phyloP scores from a whole-genome alignment of 2,797 vertebrate genomes.

The Thaleichthys pacificus region DNA sequence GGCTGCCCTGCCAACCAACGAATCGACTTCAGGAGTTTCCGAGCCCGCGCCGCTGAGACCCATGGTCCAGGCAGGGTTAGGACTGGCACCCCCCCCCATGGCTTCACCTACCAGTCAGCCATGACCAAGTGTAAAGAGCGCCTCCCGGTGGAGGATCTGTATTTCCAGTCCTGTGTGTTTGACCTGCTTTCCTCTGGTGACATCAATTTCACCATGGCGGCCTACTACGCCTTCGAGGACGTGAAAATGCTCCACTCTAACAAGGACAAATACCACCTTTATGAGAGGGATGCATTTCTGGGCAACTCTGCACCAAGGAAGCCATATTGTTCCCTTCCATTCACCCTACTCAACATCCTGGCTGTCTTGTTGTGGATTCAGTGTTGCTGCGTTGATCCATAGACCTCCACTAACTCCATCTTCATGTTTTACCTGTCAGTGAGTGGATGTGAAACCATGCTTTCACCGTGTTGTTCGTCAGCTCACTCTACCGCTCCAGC shows the following conservation, averaged over 20 bases:
- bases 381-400: constrained; percentile 71
- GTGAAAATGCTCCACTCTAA: constrained; percentile 95
- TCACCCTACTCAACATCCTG: constrained; percentile 63
- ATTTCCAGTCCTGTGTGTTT: constrained; percentile 97
- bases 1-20: constrained; percentile 92
- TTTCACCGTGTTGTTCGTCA: constrained; percentile 47
- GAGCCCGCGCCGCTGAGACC: constrained; percentile 65
- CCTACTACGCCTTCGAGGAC: constrained; percentile 96
- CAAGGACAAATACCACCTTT: constrained; percentile 91
- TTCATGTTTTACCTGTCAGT: constrained; percentile 51
- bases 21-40: constrained; percentile 85
- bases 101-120: constrained; percentile 86
- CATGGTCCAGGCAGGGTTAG: constrained; percentile 55
- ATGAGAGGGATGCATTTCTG: constrained; percentile 77
- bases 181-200: constrained; percentile 95
- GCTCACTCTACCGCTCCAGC: constrained; percentile 45
- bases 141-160: constrained; percentile 94
- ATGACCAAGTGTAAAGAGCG: constrained; percentile 91
- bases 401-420: constrained; percentile 49
- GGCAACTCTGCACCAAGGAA: constrained; percentile 52
- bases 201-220: constrained; percentile 97
- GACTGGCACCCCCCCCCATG: constrained; percentile 29
- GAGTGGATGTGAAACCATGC: constrained; percentile 50
- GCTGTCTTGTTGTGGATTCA: constrained; percentile 70
- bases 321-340: constrained; percentile 15